Evolutionary conservation across 2,888 invertebrate genomes (phyloP).

Genomic region (Petrolisthes cinctipes): DNA sequence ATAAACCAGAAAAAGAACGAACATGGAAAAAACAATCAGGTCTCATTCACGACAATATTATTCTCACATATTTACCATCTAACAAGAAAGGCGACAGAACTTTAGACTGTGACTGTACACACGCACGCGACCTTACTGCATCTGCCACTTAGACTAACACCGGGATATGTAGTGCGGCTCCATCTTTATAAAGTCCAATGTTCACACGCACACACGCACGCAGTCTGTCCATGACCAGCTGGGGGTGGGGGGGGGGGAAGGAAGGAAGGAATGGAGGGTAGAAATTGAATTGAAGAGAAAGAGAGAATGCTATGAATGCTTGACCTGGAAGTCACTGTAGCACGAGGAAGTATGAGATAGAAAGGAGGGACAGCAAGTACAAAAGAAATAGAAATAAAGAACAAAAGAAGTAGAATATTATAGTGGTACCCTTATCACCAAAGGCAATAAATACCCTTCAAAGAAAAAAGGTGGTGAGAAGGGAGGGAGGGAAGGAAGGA

Average conservation of each 20-base stretch:
- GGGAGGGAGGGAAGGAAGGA: background rate
- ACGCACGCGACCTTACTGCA: background rate
- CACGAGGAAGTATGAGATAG: too few relatives aligned
- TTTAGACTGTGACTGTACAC: background rate
- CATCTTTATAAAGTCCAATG: conserved; percentile 33
- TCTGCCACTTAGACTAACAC: background rate
- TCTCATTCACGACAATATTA: background rate
- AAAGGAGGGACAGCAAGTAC: too few relatives aligned
- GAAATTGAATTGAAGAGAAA: background rate
- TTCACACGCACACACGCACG: conserved; percentile 45
- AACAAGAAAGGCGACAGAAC: background rate
- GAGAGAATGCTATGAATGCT: background rate
- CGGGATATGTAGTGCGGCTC: background rate
- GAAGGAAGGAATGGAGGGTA: too few relatives aligned
- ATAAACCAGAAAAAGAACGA: background rate
- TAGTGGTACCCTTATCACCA: too few relatives aligned
- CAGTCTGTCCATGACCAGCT: background rate
- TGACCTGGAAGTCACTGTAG: too few relatives aligned
- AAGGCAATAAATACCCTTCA: too few relatives aligned
- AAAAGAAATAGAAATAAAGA: too few relatives aligned
- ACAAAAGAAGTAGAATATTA: too few relatives aligned
- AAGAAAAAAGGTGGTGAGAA: background rate
- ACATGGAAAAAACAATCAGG: background rate
- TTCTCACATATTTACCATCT: background rate
- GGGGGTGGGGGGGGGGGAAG: background rate